Conservation (phyloP, 2,113 vertebrate genomes). For the Diglossa brunneiventris region DNA sequence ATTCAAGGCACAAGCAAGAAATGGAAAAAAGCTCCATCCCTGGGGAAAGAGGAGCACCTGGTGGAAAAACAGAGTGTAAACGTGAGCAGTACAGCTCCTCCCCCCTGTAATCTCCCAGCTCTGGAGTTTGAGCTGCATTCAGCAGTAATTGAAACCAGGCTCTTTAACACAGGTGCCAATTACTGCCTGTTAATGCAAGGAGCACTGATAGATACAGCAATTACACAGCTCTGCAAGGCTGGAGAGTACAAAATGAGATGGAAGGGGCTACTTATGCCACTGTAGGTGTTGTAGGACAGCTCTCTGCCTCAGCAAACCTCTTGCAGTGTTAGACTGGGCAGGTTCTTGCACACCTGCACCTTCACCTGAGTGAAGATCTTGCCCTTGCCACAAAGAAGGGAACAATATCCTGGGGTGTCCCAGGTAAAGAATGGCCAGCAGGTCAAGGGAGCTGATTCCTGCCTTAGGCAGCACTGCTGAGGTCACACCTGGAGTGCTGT, state of each 20-base stretch:
- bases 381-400: background rate
- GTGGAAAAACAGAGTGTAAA: constrained; percentile 14
- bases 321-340: background rate
- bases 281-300: background rate
- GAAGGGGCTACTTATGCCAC: background rate
- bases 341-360: background rate
- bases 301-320: background rate
- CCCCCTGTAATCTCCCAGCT: background rate
- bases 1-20: background rate
- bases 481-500: background rate
- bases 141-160: constrained; percentile 35
- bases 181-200: constrained; percentile 3
- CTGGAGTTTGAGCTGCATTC: background rate
- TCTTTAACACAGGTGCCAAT: constrained; percentile 38
- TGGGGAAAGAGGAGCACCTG: constrained; percentile 54
- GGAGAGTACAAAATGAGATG: background rate
- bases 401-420: fast-evolving
- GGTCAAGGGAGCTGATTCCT: background rate
- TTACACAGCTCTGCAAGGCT: background rate
- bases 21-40: background rate
- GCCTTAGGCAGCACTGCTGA: background rate
- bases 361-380: fast-evolving
- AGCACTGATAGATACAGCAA: constrained; percentile 17
- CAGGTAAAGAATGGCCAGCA: background rate
- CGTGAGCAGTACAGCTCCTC: background rate